Percentiles rank a stretch among this genome's conserved stretches.
These are phyloP conservation scores for Drosophila suboccidentalis DNA, from an alignment of 2,888 invertebrate species.

Conservation along the genomic window DNA sequence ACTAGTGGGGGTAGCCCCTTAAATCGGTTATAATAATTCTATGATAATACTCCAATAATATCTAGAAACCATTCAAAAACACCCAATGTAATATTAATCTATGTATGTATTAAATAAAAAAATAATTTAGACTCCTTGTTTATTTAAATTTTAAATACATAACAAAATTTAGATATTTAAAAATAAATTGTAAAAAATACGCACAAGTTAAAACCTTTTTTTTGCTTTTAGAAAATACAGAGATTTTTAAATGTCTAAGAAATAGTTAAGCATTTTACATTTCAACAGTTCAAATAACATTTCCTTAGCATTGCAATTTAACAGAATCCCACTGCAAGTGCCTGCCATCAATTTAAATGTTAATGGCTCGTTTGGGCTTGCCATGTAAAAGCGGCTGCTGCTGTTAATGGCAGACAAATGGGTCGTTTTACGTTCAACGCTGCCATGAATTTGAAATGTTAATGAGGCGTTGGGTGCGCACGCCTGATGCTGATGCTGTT, in stretches of 20 bases:
- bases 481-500: slow-evolving; percentile 17
- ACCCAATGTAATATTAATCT: no score
- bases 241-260: background rate
- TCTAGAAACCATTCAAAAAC: no score
- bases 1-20: no score
- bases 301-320: slow-evolving; percentile 38
- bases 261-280: background rate
- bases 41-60: no score
- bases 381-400: slow-evolving; percentile 59
- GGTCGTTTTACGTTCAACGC: slow-evolving; percentile 73
- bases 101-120: no score
- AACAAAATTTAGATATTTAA: no score
- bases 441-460: slow-evolving; percentile 74
- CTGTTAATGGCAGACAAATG: slow-evolving; percentile 73
- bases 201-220: no score
- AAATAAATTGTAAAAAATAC: no score
- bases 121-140: no score
- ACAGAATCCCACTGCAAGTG: slow-evolving; percentile 51
- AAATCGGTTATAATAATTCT: no score
- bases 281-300: slow-evolving; percentile 34
- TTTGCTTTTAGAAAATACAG: no score
- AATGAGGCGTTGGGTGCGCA: slow-evolving; percentile 70
- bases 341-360: slow-evolving; percentile 74
- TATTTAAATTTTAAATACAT: no score
- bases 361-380: slow-evolving; percentile 68